phyloP scores from a whole-genome alignment of 2,888 invertebrate species.

The Melanostoma mellinum region DNA sequence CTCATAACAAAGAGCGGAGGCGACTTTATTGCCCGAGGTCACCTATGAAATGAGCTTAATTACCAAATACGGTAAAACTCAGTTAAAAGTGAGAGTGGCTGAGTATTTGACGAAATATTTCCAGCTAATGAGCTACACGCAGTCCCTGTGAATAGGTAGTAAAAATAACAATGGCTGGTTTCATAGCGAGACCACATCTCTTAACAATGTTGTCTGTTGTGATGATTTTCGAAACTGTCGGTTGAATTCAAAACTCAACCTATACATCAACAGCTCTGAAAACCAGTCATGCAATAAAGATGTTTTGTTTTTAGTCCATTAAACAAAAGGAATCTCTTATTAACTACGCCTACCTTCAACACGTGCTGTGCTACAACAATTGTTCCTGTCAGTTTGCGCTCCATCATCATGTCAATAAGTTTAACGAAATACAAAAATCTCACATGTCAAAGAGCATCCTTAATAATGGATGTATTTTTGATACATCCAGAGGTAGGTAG shows the following conservation, averaged over 20 bases:
- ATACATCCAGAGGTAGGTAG: background rate
- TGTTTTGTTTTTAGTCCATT: background rate
- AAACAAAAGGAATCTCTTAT: background rate
- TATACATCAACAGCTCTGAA: no score
- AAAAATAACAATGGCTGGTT: background rate
- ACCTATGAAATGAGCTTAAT: slow-evolving; percentile 18
- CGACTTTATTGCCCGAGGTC: slow-evolving; percentile 1
- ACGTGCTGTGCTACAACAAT: background rate
- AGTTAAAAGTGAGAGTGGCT: slow-evolving; percentile 33
- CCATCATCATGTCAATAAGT: slow-evolving; percentile 12
- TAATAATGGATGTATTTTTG: slow-evolving; percentile 22
- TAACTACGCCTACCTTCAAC: background rate
- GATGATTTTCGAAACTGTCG: no score
- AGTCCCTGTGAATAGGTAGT: no score
- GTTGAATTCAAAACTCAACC: no score
- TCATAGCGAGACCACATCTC: background rate
- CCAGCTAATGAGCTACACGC: no score
- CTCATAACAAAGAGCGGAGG: slow-evolving; percentile 27
- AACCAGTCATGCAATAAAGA: no score
- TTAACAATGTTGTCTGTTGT: no score
- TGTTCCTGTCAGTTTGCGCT: background rate
- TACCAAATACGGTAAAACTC: slow-evolving; percentile 26
- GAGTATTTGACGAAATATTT: background rate
- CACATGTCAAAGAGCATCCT: slow-evolving; percentile 8
- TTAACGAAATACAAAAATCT: slow-evolving; percentile 1